phyloP scores from a whole-genome alignment of 2,113 vertebrate genomes.

The Catharus fuscescens region DNA sequence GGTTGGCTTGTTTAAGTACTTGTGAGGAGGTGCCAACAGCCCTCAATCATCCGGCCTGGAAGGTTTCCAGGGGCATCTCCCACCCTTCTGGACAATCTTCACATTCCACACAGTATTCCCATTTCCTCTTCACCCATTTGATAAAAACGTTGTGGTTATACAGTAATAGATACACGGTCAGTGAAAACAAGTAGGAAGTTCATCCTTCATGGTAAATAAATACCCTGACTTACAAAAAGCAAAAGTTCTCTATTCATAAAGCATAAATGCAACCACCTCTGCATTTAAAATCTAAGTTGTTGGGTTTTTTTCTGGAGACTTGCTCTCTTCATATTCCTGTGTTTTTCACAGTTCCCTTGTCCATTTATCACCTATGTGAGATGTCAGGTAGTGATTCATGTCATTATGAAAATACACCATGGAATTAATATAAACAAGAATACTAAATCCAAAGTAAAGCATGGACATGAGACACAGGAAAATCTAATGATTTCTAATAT shows the following conservation, averaged over 20 bases:
- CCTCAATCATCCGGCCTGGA: background rate
- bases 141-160: background rate
- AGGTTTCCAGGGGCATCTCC: background rate
- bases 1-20: background rate
- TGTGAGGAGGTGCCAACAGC: background rate
- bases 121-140: background rate
- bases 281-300: background rate
- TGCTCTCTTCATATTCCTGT: background rate
- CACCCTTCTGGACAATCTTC: background rate
- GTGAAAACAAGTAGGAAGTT: background rate
- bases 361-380: no score
- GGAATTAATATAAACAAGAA: no score
- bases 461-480: no score
- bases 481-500: no score
- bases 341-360: background rate
- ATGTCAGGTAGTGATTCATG: no score
- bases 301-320: background rate
- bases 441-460: no score
- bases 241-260: background rate
- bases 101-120: background rate
- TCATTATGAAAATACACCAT: no score
- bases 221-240: background rate
- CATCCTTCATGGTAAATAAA: background rate
- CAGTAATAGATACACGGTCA: fast-evolving
- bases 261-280: background rate